Base-by-base conservation (phyloP, 2,797 vertebrate species). In the Jordanella pulchra region DNA sequence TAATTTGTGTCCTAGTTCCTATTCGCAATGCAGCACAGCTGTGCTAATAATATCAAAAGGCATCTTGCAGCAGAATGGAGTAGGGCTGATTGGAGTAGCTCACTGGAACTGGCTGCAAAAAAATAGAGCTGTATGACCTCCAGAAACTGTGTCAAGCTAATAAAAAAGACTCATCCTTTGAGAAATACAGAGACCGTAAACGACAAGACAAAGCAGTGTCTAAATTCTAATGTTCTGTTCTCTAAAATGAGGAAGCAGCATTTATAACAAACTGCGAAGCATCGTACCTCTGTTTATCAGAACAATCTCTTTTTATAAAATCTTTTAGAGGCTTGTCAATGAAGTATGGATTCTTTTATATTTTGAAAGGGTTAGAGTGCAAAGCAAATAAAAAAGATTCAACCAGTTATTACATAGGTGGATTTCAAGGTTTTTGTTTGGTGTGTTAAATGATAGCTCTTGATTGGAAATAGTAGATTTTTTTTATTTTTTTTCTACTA, bases 141-240 rank as follows among this genome's bases (percentile, higher is more conserved):
- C 15, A n/a, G 50, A 54, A 67, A 67, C 23, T 54, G 50, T 39
- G 15, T 35, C 15, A 68, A 18, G 25, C 15, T 65, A 42, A 11
- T 5, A 44, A n/a, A 39, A 68, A 54, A 53, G 30, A 83, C 76
- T 77, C 67, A 47, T 60, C 67, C 78, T 87, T 87, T 83, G 69
- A 87, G 70, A 86, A 69, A 73, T 13, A 55, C 48, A 78, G 54
- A 75, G 48, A 45, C 67, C 55, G 12, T 75, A 67, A 76, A 61
- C 28, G 3, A 53, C 2, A 17, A 32, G 61, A 67, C 56, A 72
- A 74, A 84, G 75, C 48, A 50, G 71, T 32, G 54, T 79, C 69
- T 32, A n/a, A 73, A 45, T 76, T 71, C 35, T 60, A 45, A 67
- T 64, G 67, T 71, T 76, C 55, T 61, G 47, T 35, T 44, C 58